Evolutionary conservation across 1,140 invertebrate species (phyloP).

Genomic region (Neodiprion lecontei): DNA sequence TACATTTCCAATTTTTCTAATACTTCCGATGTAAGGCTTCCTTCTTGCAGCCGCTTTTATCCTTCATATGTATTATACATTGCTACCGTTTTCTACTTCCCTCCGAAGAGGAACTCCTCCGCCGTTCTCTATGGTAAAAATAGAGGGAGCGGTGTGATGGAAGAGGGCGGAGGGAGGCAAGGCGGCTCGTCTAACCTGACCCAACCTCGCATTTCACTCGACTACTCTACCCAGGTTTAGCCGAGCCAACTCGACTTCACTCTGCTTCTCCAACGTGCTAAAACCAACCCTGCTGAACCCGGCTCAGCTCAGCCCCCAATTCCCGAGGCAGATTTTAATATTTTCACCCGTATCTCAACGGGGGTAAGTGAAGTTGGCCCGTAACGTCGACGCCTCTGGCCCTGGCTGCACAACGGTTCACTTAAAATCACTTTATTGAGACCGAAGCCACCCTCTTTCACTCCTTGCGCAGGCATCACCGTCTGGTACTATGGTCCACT

Average conservation of each 20-base stretch:
- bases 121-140: no score
- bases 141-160: no score
- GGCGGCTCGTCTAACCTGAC: background rate
- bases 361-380: conserved; percentile 34
- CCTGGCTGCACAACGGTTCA: conserved; percentile 20
- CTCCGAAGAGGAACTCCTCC: no score
- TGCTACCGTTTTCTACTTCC: no score
- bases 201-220: background rate
- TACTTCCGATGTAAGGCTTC: conserved; percentile 24
- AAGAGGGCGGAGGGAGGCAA: no score
- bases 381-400: no score
- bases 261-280: background rate
- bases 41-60: no score
- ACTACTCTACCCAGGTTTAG: no score
- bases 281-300: conserved; percentile 22
- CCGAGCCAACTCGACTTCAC: background rate
- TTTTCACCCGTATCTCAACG: conserved; percentile 49
- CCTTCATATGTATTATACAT: no score
- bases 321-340: conserved; percentile 48
- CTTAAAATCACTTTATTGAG: conserved; percentile 52
- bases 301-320: conserved; percentile 20
- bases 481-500: no score
- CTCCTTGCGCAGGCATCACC: no score
- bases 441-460: conserved; percentile 34
- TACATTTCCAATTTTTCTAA: conserved; percentile 35